phyloP scores from a whole-genome alignment of 2,888 invertebrate genomes.

The Pammene fasciana region DNA sequence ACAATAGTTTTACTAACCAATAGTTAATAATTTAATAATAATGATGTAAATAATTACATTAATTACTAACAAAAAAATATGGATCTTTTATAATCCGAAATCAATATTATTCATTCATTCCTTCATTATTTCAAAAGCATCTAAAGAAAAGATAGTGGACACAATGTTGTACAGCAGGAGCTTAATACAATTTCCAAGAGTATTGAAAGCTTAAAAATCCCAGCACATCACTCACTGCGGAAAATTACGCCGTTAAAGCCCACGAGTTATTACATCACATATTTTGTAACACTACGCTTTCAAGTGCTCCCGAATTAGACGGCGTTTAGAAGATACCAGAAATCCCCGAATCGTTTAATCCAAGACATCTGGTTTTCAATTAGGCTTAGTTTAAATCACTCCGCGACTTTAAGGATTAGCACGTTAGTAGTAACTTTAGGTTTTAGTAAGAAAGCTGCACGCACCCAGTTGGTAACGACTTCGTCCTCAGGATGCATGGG shows the following conservation, averaged over 20 bases:
- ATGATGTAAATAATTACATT: no score
- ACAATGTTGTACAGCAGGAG: no score
- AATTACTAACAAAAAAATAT: no score
- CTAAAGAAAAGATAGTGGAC: no score
- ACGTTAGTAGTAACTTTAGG: conserved; percentile 8
- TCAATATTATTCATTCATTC: no score
- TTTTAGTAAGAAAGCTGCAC: conserved; percentile 56
- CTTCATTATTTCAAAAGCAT: no score
- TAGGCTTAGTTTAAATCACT: conserved; percentile 30
- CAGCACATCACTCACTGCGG: conserved; percentile 52
- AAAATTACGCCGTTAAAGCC: conserved; percentile 58
- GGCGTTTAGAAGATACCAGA: conserved; percentile 51
- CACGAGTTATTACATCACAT: conserved; percentile 72
- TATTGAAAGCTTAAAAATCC: background rate
- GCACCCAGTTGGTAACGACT: conserved; percentile 85
- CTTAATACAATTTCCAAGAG: no score
- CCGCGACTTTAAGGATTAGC: conserved; percentile 12
- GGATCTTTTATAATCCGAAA: no score
- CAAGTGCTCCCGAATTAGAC: conserved; percentile 72
- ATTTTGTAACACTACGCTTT: conserved; percentile 73
- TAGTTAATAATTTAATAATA: no score
- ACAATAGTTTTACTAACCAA: no score
- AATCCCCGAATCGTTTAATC: conserved; percentile 44
- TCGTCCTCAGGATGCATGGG: conserved; percentile 83
- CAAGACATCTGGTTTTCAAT: conserved; percentile 44